Conservation (phyloP, 2,113 vertebrate genomes). For the Ursus arctos region DNA sequence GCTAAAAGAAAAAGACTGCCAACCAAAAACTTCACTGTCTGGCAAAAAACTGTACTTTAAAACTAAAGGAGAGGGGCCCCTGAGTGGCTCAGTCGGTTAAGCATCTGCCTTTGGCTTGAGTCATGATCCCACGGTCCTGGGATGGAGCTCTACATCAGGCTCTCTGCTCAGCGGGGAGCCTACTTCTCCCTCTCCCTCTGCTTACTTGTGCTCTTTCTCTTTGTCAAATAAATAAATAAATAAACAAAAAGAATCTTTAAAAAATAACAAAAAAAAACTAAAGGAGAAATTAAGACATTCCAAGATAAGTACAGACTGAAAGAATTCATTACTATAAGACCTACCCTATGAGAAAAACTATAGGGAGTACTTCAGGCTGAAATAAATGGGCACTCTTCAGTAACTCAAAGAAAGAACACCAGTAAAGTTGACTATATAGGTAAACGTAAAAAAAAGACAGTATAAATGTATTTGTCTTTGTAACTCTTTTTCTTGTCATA, state of each 20-base stretch:
- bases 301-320: neutral
- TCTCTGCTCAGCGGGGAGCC: neutral
- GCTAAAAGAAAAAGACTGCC: neutral
- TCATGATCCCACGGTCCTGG: neutral
- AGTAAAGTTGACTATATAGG: neutral
- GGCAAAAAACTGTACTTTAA: neutral
- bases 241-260: too few relatives aligned
- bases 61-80: neutral
- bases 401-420: neutral
- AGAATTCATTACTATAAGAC: neutral
- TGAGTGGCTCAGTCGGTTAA: neutral
- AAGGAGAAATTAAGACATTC: constrained; percentile 7
- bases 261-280: neutral
- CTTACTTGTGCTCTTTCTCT: neutral
- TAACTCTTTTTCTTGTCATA: neutral
- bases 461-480: neutral
- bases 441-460: constrained; percentile 46
- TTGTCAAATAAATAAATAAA: neutral
- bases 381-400: constrained; percentile 4
- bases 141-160: neutral
- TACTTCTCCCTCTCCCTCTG: neutral
- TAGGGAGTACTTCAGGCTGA: neutral
- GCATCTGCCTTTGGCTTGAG: neutral
- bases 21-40: constrained; percentile 18
- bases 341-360: neutral